phyloP scores from a whole-genome alignment of 2,888 invertebrate genomes.

The Oeneis ivallda region DNA sequence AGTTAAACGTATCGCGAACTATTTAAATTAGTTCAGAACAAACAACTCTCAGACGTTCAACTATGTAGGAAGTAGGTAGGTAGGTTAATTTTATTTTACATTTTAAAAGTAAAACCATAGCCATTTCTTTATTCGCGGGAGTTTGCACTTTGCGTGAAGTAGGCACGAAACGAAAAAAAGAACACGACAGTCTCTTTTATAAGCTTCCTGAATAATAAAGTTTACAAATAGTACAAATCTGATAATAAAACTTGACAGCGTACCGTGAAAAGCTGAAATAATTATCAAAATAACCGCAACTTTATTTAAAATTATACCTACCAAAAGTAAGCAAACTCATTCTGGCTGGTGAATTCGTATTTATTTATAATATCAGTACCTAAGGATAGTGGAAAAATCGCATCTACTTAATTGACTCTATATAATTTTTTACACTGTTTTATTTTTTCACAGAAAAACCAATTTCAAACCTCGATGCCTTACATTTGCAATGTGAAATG shows the following conservation, averaged over 20 bases:
- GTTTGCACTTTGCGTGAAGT: constrained; percentile 1
- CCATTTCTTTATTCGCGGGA: constrained; percentile 24
- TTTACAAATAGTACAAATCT: constrained; percentile 35
- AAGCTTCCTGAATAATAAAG: constrained; percentile 40
- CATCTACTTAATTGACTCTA: not conserved
- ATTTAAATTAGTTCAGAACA: constrained; percentile 20
- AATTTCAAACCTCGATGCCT: no score
- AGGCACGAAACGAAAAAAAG: constrained; percentile 28
- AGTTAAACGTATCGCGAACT: not conserved
- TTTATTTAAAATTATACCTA: not conserved
- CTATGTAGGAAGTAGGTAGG: constrained; percentile 34
- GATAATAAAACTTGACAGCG: constrained; percentile 33
- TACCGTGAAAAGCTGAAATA: constrained; percentile 25
- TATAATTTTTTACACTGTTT: no score
- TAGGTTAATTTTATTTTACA: constrained; percentile 23
- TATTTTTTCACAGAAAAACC: no score
- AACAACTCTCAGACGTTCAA: constrained; percentile 28
- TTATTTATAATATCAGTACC: no score
- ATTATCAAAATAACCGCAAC: constrained; percentile 16
- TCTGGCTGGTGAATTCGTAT: no score
- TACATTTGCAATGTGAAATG: no score
- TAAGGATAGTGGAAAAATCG: not conserved
- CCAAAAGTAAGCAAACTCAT: no score
- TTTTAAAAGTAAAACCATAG: constrained; percentile 29
- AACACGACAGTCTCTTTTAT: constrained; percentile 30